Evolutionary conservation across 2,888 invertebrate species (phyloP).

Genomic region (Platyscelio sp.): DNA sequence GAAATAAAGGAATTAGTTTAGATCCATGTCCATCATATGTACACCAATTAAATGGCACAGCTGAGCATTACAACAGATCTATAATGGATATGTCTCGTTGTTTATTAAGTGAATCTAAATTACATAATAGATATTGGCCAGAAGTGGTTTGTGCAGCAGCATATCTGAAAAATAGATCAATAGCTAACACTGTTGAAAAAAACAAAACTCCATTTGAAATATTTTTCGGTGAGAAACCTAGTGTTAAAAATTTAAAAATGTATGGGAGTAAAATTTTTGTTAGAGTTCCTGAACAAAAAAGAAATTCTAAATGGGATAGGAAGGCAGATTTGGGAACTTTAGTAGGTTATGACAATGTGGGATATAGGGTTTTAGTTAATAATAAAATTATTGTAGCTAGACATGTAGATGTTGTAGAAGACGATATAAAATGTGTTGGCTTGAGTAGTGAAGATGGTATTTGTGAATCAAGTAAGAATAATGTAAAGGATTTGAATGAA

Average conservation of each 20-base stretch:
- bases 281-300: conserved; percentile 61
- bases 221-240: conserved; percentile 60
- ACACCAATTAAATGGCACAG: background rate
- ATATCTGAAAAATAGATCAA: conserved; percentile 62
- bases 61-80: too few species aligned
- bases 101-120: conserved; percentile 62
- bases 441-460: background rate
- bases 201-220: conserved; percentile 67
- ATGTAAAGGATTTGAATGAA: background rate
- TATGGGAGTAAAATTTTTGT: conserved; percentile 72
- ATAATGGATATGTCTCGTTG: conserved; percentile 47
- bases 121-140: conserved; percentile 69
- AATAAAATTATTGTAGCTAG: conserved; percentile 21
- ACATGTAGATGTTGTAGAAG: conserved; percentile 9
- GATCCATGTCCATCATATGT: background rate
- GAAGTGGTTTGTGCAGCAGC: conserved; percentile 64
- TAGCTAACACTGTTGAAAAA: conserved; percentile 57
- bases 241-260: conserved; percentile 57
- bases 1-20: background rate
- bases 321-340: conserved; percentile 59
- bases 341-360: conserved; percentile 60
- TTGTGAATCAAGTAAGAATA: background rate
- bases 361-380: conserved; percentile 62
- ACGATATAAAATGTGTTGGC: conserved; percentile 1
- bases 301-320: conserved; percentile 51